Conservation (phyloP, 2,797 vertebrate species). For the Melanitta fusca region DNA sequence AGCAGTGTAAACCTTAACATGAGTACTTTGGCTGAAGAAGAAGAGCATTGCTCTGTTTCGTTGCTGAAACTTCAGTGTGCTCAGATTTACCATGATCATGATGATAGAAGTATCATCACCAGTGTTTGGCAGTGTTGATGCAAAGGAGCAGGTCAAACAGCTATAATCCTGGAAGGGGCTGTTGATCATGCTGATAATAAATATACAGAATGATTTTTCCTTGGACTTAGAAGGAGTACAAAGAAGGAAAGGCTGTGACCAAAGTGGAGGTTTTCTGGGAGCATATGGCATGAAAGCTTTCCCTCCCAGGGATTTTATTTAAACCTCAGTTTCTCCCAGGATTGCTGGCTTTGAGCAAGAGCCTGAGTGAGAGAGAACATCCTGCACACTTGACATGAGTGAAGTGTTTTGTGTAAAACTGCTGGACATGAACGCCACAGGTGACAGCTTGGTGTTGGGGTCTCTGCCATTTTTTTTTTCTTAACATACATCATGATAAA, state of each 20-base stretch:
- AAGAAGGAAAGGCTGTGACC: not conserved
- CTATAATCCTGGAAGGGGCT: not conserved
- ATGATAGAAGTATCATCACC: not conserved
- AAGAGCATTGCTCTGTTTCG: not conserved
- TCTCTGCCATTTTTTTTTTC: not conserved
- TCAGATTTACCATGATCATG: not conserved
- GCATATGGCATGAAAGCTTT: accelerated
- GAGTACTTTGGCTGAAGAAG: not conserved
- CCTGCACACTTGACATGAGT: not conserved
- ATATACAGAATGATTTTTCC: not conserved
- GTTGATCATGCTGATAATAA: not conserved
- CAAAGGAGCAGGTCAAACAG: not conserved
- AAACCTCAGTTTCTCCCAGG: not conserved
- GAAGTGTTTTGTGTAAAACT: not conserved
- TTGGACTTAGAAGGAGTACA: not conserved
- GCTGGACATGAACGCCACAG: not conserved
- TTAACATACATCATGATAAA: not conserved
- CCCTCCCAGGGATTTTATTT: not conserved
- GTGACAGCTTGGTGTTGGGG: not conserved
- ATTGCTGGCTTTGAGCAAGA: not conserved
- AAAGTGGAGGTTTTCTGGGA: not conserved
- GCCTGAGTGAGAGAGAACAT: not conserved
- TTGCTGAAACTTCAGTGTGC: not conserved
- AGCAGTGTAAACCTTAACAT: not conserved
- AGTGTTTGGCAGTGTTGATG: not conserved